Base-by-base conservation (phyloP, 1,140 invertebrate species). In the Scaptomyza hsui region DNA sequence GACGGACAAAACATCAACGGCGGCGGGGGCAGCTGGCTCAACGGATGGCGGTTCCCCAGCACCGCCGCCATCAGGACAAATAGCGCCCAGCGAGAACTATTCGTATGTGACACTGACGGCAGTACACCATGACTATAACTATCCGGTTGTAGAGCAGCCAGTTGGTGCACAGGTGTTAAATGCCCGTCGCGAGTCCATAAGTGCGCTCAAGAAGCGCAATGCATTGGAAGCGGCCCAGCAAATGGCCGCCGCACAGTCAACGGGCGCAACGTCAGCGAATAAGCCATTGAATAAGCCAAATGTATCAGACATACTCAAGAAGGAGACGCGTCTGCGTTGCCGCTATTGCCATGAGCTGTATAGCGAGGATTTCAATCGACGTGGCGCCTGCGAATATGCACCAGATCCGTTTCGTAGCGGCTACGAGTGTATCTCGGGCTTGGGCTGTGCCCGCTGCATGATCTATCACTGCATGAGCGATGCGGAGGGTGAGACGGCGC, bases 391-490 rank as follows among this genome's bases (percentile, higher is more conserved):
- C 92, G 95, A 97, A 88, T 97, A 95, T 90, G 97, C 97, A 2
- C 97, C 97, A 1, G 97, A 98, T 93, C 94, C 94, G 65, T 94
- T 96, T 77, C 94, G 94, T 70, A 93, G 94, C 16, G 95, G 95
- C 76, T 96, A 98, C 69, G 95, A 97, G 83, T 94, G 93, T 62
- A 94, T 97, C 24, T 95, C 96, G 15, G 98, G 97, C 91, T 95
- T 98, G 63, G 94, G 94, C 12, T 96, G 96, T 89, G 96, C 97
- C 21, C 94, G 96, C 90, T 96, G 97, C 80, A 95, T 98, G 94
- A 93, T 98, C 73, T 98, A 98, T 92, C 97, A 98, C 92, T 98
- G 97, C 90, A 96, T 97, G 94, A 94, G 95, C 39, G 97, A 98
- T 91, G 93, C 95, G 1, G 96, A 97, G 88, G 94, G 94, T n/a